These are phyloP conservation scores for Rhopilema esculentum DNA, from an alignment of 30 jellyfish, hydroid and myxozoan species.

Conservation along the genomic window DNA sequence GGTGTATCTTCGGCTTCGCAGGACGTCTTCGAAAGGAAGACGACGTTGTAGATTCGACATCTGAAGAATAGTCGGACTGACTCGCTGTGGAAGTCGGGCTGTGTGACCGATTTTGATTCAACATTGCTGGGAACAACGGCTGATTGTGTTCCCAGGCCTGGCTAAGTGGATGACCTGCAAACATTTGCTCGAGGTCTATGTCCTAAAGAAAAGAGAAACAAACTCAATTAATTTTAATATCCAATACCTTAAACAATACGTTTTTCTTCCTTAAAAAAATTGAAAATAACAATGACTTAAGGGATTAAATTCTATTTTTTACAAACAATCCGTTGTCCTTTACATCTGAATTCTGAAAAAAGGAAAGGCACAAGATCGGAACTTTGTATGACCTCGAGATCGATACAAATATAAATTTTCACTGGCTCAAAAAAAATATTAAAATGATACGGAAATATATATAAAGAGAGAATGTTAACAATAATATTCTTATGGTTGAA, in stretches of 20 bases:
- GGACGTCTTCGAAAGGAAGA: conserved; percentile 59
- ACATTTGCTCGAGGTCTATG: conserved; percentile 13
- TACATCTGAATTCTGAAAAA: no score
- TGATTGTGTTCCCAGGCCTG: conserved; percentile 11
- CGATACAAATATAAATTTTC: no score
- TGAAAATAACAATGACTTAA: no score
- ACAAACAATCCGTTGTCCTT: no score
- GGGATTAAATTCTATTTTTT: no score
- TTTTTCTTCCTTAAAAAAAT: no score
- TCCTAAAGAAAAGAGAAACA: conserved; percentile 29
- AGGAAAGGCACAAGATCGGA: no score
- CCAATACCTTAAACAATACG: background rate
- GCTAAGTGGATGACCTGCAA: background rate
- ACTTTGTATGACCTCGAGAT: no score
- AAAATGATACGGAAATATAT: no score
- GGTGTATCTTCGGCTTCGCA: conserved; percentile 65
- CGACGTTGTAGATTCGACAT: conserved; percentile 71
- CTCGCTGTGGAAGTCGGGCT: conserved; percentile 74
- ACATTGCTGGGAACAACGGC: background rate
- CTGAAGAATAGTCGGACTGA: conserved; percentile 65
- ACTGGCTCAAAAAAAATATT: no score
- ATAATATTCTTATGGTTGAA: no score
- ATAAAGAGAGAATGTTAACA: no score
- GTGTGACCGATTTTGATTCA: conserved; percentile 31
- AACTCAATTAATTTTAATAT: background rate